A percentile compares a stretch with the other conserved stretches of the same genome.
These are phyloP conservation scores for Brachyptera putata DNA, from an alignment of 2,888 invertebrate genomes.

Conservation along the genomic window DNA sequence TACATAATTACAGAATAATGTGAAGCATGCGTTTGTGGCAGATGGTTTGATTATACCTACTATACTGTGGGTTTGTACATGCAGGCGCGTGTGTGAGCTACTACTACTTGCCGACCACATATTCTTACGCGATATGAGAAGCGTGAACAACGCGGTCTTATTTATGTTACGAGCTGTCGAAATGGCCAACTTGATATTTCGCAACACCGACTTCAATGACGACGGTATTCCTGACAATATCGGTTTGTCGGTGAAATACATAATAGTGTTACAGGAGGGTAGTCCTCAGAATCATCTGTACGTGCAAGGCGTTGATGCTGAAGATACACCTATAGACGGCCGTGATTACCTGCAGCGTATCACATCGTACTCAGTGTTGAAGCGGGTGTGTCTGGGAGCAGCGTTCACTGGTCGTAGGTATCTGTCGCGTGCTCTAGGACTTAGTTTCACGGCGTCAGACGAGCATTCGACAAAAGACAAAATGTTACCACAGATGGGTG, in stretches of 20 bases:
- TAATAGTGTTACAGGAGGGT: conserved; percentile 46
- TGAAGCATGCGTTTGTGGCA: too few species aligned
- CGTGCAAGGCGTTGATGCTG: conserved; percentile 38
- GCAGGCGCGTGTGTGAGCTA: conserved; percentile 43
- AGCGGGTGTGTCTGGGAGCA: conserved; percentile 52
- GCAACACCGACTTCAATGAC: conserved; percentile 53
- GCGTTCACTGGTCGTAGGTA: conserved; percentile 53
- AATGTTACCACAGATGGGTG: conserved; percentile 43
- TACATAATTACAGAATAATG: too few species aligned
- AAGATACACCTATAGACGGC: conserved; percentile 43
- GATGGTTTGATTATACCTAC: too few species aligned
- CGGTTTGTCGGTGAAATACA: conserved; percentile 52
- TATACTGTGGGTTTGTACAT: too few species aligned
- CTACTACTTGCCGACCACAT: conserved; percentile 50
- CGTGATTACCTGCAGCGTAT: conserved; percentile 47
- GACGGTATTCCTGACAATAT: conserved; percentile 54
- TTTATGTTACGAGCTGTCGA: conserved; percentile 51
- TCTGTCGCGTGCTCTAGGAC: conserved; percentile 43
- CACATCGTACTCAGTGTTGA: conserved; percentile 46
- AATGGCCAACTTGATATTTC: conserved; percentile 52
- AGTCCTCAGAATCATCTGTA: conserved; percentile 46
- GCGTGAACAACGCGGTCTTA: conserved; percentile 46
- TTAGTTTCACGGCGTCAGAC: conserved; percentile 49
- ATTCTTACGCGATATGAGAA: conserved; percentile 49
- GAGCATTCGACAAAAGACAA: too few species aligned